Base-by-base conservation (phyloP, 2,113 vertebrate species). In the Lates calcarifer region DNA sequence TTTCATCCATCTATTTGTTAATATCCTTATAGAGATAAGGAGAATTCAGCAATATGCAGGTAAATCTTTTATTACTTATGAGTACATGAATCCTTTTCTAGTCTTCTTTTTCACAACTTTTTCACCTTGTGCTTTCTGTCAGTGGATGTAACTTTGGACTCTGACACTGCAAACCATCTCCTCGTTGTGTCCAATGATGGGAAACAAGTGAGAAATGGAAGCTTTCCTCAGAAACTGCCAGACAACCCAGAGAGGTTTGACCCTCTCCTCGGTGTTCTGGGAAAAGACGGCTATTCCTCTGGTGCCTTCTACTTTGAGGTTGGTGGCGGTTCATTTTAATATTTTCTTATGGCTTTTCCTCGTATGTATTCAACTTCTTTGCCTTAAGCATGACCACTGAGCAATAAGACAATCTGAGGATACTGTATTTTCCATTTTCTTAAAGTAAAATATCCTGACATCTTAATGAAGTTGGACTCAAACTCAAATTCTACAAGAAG, bases 221-320 rank as follows among this genome's bases (percentile, higher is more conserved):
- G n/a, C 3, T 9, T 3, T 14, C 15, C 31, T 51, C 72, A 74
- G 60, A 33, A 33, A 18, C n/a, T 74, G 17, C 60, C 72, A 4
- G 72, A 74, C 26, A 51, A 29, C n/a, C 60, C 72, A 6, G 58
- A 74, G 47, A 62, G 72, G 31, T 74, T 74, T 37, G 33, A 63
- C n/a, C 39, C 58, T 41, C 60, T 74, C 3, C 60, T 47, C 0
- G 72, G 72, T 13, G 60, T 74, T 2, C 60, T 74, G n/a, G 61
- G 58, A 12, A 74, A 74, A 74, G 58, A 74, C 20, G 58, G 72
- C 15, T 74, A 37, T 49, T 64, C 33, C 33, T 64, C 72, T 2
- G 72, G 60, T 3, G 33, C 72, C n/a, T 74, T 74, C 33, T 74
- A 64, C 60, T 74, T 74, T 24, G 72, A 74, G 60, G 72, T 74